Percentiles rank a stretch among this genome's conserved stretches.
Evolutionary conservation across 2,888 invertebrate species (phyloP).

Genomic region (Ernsta delagoae): DNA sequence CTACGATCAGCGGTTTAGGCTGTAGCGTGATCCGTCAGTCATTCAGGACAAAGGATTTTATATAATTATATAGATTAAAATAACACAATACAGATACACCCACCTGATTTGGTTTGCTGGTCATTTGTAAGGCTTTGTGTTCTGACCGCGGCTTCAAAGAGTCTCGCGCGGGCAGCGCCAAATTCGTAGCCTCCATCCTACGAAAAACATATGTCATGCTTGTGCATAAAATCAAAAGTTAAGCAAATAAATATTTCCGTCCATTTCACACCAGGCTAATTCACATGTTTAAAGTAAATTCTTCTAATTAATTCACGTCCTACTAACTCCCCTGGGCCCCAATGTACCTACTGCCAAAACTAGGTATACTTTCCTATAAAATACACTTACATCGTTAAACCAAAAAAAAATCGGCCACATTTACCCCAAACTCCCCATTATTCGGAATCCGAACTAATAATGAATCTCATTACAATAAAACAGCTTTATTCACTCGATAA

Average conservation of each 20-base stretch:
- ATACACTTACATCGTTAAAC: conserved; percentile 14
- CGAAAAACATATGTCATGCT: conserved; percentile 16
- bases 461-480: conserved; percentile 47
- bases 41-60: no score
- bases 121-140: conserved; percentile 74
- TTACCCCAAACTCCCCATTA: conserved; percentile 37
- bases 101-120: conserved; percentile 85
- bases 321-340: no score
- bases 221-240: no score
- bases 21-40: no score
- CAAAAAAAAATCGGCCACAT: conserved; percentile 38
- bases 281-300: no score
- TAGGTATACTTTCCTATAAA: no score
- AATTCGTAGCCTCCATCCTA: conserved; percentile 84
- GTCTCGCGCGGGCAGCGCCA: conserved; percentile 73
- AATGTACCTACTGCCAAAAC: no score
- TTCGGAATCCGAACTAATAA: conserved; percentile 46
- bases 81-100: conserved; percentile 34
- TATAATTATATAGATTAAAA: no score
- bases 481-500: conserved; percentile 30
- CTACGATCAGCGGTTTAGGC: no score
- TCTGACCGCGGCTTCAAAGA: conserved; percentile 73
- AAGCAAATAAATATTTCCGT: no score
- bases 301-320: no score
- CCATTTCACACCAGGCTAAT: no score